Evolutionary conservation across 2,888 invertebrate genomes (phyloP).

Genomic region (Agelastica alni): DNA sequence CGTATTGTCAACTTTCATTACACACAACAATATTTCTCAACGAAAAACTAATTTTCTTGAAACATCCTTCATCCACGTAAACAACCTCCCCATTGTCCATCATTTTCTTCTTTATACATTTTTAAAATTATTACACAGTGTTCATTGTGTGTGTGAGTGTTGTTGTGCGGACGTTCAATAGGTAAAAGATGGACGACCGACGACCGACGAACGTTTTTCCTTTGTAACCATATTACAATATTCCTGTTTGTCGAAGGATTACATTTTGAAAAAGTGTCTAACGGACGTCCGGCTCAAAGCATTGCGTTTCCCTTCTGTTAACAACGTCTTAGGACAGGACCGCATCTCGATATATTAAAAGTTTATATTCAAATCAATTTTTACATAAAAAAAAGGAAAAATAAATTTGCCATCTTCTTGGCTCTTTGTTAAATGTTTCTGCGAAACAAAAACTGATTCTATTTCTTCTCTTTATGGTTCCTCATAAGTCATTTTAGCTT

Average conservation of each 20-base stretch:
- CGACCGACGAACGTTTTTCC: conserved; percentile 14
- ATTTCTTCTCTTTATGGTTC: no score
- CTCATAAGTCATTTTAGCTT: no score
- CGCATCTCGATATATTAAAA: conserved; percentile 9
- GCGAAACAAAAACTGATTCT: no score
- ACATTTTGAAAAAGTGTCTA: conserved; percentile 30
- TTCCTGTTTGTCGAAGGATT: conserved; percentile 36
- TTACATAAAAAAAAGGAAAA: no score
- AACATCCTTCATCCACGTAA: neutral
- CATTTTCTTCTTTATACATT: neutral
- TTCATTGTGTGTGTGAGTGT: conserved; percentile 9
- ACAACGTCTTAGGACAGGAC: conserved; percentile 20
- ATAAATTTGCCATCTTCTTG: no score
- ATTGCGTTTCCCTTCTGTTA: conserved; percentile 47
- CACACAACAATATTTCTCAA: no score
- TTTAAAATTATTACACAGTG: conserved; percentile 14
- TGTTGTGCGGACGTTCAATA: conserved; percentile 1
- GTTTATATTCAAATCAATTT: no score
- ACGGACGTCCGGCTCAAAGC: conserved; percentile 47
- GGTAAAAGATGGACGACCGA: conserved; percentile 16
- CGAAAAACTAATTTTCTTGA: neutral
- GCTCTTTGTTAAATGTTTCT: no score
- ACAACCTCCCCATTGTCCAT: conserved; percentile 4
- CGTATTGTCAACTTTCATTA: no score
- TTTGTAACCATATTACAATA: conserved; percentile 28